phyloP scores from a whole-genome alignment of 2,888 invertebrate species.

The Lathronympha strigana region DNA sequence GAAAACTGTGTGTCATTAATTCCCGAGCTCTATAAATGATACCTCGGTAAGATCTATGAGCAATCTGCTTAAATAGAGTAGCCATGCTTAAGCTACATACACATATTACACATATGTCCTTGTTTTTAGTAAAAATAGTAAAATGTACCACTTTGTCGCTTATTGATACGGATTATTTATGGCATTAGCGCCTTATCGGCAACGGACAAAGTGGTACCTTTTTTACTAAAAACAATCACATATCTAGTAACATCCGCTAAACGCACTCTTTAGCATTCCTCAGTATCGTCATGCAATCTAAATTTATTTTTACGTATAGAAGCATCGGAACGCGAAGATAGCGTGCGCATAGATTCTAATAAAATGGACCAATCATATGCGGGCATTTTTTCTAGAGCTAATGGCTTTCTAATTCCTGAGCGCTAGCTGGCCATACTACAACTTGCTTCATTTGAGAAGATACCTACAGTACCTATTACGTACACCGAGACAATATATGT shows the following conservation, averaged over 20 bases:
- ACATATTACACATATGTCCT: no score
- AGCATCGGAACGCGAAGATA: slow-evolving; percentile 39
- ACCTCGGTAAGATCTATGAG: no score
- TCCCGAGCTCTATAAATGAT: no score
- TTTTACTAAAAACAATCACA: no score
- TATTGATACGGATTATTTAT: no score
- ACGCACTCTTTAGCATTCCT: slow-evolving; percentile 40
- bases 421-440: slow-evolving; percentile 31
- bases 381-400: slow-evolving; percentile 34
- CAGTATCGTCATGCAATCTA: slow-evolving; percentile 40
- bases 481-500: neutral
- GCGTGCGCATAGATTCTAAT: slow-evolving; percentile 41
- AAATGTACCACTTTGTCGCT: no score
- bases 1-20: no score
- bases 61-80: no score
- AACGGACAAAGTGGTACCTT: neutral
- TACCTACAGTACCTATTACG: neutral
- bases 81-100: no score
- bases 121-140: no score
- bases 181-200: no score
- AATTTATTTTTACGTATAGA: slow-evolving; percentile 41
- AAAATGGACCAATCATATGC: slow-evolving; percentile 41
- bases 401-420: slow-evolving; percentile 42
- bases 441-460: slow-evolving; percentile 12
- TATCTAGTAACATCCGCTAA: slow-evolving; percentile 32